Evolutionary conservation across 2,888 invertebrate genomes (phyloP), one percentile per base, ranked within the genome.

Genomic region (Spicauda simplicius): DNA sequence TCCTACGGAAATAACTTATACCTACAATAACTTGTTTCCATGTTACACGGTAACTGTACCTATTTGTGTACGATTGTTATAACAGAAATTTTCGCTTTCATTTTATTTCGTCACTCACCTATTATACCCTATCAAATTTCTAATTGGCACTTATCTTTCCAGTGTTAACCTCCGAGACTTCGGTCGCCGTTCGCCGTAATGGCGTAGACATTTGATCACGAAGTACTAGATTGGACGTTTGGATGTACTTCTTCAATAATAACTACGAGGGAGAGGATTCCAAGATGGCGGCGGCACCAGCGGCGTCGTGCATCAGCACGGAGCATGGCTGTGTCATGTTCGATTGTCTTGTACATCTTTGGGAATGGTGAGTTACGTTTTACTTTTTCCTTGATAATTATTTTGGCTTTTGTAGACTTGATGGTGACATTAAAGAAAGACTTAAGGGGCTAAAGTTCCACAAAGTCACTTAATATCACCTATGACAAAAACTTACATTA

Each of bases 311-410:
- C 74, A 87, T 91, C 79, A 86, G 84, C 80, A 85, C 87, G 20
- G 91, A 90, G 67, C 85, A 92, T 77, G 93, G 93, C 73, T 93
- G 93, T 77, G 91, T 91, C 72, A 88, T 91, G 88, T 93, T 93
- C 74, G 90, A 92, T 77, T 93, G 93, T 69, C 85, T 93, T 55
- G 86, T 87, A 16, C 92, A 93, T 74, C 83, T 93, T 37, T 93
- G 93, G 93, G 93, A 93, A 72, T 93, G 93, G 93, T 92, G 69
- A 90, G 92, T 84, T 7, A 59, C n/a, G n/a, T n/a, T 41, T 14
- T 10, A 14, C 41, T 41, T 41, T 1, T 14, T 41, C 14, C 8
- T 33, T 10, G 3, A 33, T 25, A 25, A 25, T n/a, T n/a, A n/a
- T n/a, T n/a, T n/a, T n/a, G n/a, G n/a, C n/a, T n/a, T n/a, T n/a